phyloP scores from a whole-genome alignment of 2,113 vertebrate genomes.

The Felis chaus region DNA sequence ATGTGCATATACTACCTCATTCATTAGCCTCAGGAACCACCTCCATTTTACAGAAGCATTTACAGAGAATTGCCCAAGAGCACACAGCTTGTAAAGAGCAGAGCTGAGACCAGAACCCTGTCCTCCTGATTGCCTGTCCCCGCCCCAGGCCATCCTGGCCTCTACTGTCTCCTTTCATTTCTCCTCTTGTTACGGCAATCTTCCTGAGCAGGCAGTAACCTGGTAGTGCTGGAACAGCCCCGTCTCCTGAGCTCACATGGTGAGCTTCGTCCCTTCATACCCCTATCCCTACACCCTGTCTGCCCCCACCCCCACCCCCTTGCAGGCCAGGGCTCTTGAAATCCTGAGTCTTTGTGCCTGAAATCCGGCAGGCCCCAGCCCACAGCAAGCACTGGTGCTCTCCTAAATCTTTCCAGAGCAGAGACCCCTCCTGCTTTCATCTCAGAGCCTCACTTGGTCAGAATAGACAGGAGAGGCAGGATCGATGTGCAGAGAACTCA shows the following conservation, averaged over 20 bases:
- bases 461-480: slow-evolving; percentile 49
- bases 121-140: background rate
- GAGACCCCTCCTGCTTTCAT: background rate
- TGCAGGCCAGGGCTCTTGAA: background rate
- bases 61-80: background rate
- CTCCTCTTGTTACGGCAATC: background rate
- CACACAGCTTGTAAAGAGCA: background rate
- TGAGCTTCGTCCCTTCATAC: background rate
- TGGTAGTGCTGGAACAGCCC: background rate
- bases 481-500: slow-evolving; percentile 59
- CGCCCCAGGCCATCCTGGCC: background rate
- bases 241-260: background rate
- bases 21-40: background rate
- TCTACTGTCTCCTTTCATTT: background rate
- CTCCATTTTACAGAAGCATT: background rate
- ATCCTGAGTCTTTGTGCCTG: background rate
- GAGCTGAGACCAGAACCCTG: background rate
- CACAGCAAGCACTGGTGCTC: background rate
- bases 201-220: background rate
- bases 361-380: background rate
- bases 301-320: background rate
- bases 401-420: background rate
- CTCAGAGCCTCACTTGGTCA: slow-evolving; percentile 45
- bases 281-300: background rate
- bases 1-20: background rate